Percentiles rank a stretch among this genome's conserved stretches.
phyloP scores from a whole-genome alignment of 2,113 vertebrate species.

The Notarius lentiginosus region DNA sequence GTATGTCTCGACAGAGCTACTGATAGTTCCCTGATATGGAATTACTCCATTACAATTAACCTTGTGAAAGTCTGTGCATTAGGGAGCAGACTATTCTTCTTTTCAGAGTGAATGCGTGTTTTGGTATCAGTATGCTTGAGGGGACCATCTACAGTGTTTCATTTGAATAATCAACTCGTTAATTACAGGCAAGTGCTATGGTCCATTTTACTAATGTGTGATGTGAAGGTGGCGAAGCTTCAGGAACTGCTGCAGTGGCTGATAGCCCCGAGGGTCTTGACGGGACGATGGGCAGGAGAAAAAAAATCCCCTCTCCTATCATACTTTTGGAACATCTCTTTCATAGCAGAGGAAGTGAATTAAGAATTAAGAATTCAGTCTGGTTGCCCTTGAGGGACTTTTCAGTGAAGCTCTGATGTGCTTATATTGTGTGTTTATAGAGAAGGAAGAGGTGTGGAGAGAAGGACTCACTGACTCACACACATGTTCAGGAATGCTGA shows the following conservation, averaged over 20 bases:
- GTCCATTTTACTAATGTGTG: slow-evolving; percentile 54
- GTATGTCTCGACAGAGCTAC: slow-evolving; percentile 16
- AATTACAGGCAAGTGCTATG: slow-evolving; percentile 49
- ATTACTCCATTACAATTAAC: slow-evolving; percentile 39
- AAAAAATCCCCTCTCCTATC: background rate
- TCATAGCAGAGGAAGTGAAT: slow-evolving; percentile 35
- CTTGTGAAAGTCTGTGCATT: slow-evolving; percentile 34
- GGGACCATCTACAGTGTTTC: slow-evolving; percentile 43
- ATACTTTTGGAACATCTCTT: slow-evolving; percentile 36
- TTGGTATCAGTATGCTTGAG: slow-evolving; percentile 48
- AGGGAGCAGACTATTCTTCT: slow-evolving; percentile 29
- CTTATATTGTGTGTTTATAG: slow-evolving; percentile 22
- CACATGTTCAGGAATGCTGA: slow-evolving; percentile 36
- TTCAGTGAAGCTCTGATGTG: slow-evolving; percentile 26
- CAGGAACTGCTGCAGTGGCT: slow-evolving; percentile 24
- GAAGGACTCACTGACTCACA: background rate
- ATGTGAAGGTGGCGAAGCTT: slow-evolving; percentile 27
- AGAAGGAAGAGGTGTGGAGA: slow-evolving; percentile 22
- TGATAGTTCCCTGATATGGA: slow-evolving; percentile 43
- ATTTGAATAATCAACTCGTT: slow-evolving; percentile 56
- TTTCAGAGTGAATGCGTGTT: slow-evolving; percentile 20
- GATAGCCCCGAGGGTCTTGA: slow-evolving; percentile 24
- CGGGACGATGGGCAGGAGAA: background rate
- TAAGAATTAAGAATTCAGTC: slow-evolving; percentile 44
- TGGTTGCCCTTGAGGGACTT: slow-evolving; percentile 39